Conservation (phyloP, 2,113 vertebrate genomes). For the Variabilichromis moorii region DNA sequence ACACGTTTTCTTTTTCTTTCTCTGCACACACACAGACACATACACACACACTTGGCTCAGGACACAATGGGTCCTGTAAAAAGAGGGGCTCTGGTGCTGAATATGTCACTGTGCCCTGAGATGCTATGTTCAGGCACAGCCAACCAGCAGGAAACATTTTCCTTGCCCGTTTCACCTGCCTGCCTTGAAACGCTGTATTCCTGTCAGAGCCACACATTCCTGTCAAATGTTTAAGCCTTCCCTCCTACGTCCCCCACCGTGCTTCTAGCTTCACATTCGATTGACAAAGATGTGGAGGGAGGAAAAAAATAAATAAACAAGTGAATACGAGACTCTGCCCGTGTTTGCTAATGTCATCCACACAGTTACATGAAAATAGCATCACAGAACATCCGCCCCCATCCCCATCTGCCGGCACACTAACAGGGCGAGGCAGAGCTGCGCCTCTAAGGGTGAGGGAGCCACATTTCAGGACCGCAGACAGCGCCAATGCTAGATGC, state of each 20-base stretch:
- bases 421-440: not conserved
- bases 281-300: not conserved
- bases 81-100: not conserved
- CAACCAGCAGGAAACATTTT: not conserved
- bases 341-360: slow-evolving; percentile 6
- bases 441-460: not conserved
- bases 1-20: not conserved
- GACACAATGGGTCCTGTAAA: not conserved
- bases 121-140: not conserved
- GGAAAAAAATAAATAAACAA: not conserved
- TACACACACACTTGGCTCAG: not conserved
- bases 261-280: not conserved
- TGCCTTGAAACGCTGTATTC: slow-evolving; percentile 22
- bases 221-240: slow-evolving; percentile 12
- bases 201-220: slow-evolving; percentile 20
- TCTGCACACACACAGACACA: not conserved
- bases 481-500: not conserved
- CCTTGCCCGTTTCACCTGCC: slow-evolving; percentile 26
- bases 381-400: not conserved
- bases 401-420: not conserved
- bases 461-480: slow-evolving; percentile 10
- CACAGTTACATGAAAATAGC: slow-evolving; percentile 23
- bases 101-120: slow-evolving; percentile 1
- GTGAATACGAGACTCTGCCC: not conserved
- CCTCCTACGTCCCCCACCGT: not conserved